A percentile compares a stretch with the other conserved stretches of the same genome.
Conservation (phyloP, 1,140 invertebrate genomes). For the Chlorops oryzae region DNA sequence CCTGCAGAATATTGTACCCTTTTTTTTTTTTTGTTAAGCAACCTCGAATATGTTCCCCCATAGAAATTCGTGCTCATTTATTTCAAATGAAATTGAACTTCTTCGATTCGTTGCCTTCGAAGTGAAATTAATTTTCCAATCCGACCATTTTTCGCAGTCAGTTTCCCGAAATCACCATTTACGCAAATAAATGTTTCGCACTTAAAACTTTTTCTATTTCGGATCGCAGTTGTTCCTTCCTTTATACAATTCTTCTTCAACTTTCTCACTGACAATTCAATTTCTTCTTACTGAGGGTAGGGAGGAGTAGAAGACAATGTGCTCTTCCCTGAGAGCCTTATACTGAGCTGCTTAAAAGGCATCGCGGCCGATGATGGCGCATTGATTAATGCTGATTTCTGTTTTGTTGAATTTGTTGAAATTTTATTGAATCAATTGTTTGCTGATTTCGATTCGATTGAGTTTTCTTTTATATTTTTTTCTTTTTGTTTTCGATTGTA, state of each 20-base stretch:
- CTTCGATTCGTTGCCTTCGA: too few relatives aligned
- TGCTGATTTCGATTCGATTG: neutral
- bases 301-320: too few relatives aligned
- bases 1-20: too few relatives aligned
- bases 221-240: neutral
- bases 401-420: neutral
- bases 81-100: neutral
- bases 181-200: neutral
- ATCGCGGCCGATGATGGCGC: too few relatives aligned
- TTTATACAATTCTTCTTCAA: neutral
- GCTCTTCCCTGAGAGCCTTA: too few relatives aligned
- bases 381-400: neutral
- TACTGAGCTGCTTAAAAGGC: too few relatives aligned
- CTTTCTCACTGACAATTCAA: neutral
- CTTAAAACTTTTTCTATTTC: neutral
- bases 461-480: neutral
- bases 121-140: too few relatives aligned
- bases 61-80: neutral
- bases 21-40: too few relatives aligned
- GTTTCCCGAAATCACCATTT: neutral
- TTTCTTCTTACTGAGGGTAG: neutral
- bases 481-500: neutral
- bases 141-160: too few relatives aligned
- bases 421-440: neutral
- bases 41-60: too few relatives aligned